These are phyloP conservation scores for Prionailurus viverrinus DNA, from an alignment of 2,113 vertebrate genomes.

Conservation along the genomic window DNA sequence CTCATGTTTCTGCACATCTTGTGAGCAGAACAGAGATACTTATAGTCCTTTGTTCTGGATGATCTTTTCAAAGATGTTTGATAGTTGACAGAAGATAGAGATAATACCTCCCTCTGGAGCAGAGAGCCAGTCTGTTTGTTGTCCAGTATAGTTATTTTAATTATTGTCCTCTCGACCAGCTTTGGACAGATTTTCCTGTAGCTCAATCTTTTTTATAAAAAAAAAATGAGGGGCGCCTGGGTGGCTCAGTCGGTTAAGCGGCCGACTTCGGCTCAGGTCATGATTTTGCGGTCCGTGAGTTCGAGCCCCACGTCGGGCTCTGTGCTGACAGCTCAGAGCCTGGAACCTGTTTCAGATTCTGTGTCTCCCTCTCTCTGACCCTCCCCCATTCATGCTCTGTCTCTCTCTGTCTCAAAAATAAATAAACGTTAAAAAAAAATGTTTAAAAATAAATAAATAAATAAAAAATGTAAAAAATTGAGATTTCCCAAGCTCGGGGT, in stretches of 20 bases:
- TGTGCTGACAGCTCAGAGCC: no score
- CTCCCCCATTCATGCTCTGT: no score
- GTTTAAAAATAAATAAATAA: no score
- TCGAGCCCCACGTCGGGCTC: fast-evolving
- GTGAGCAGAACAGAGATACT: not conserved
- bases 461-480: not conserved
- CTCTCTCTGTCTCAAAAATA: no score
- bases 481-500: not conserved
- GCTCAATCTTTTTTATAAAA: not conserved
- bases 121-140: not conserved
- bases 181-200: not conserved
- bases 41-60: not conserved
- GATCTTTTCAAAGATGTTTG: slow-evolving; percentile 29
- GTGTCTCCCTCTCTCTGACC: no score
- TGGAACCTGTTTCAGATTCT: no score
- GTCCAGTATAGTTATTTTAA: not conserved
- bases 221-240: no score
- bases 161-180: not conserved
- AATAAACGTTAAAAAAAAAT: no score
- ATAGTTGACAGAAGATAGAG: not conserved
- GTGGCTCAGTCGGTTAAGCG: no score
- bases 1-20: not conserved
- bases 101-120: not conserved
- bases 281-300: no score
- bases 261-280: no score